A percentile compares a stretch with the other conserved stretches of the same genome.
Evolutionary conservation across 2,113 vertebrate species (phyloP).

Genomic region (Eulacestoma nigropectus): DNA sequence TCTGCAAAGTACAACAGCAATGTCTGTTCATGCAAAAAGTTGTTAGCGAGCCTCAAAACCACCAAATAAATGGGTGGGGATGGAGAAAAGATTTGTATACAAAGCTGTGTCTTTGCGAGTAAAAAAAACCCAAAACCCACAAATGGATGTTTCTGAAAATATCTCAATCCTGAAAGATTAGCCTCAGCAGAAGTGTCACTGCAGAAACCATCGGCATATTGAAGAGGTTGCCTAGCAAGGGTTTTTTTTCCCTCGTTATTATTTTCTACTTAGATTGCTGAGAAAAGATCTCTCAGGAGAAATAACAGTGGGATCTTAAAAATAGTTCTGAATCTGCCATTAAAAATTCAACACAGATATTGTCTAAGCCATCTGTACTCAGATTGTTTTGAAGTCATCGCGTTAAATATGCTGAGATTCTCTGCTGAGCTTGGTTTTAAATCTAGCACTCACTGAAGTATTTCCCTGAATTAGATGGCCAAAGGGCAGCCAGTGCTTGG

Average conservation of each 20-base stretch:
- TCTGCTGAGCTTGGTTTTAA: neutral
- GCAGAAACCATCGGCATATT: constrained; percentile 55
- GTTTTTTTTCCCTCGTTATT: neutral
- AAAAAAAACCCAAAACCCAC: constrained; percentile 1
- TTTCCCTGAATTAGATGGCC: neutral
- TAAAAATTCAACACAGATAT: constrained; percentile 46
- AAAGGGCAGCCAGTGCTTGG: fast-evolving
- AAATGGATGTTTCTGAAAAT: constrained; percentile 72
- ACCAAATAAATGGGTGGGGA: neutral
- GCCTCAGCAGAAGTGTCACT: constrained; percentile 64
- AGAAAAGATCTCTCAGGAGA: constrained; percentile 52
- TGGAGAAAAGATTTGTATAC: constrained; percentile 33
- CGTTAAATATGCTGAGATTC: neutral
- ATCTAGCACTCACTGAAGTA: neutral
- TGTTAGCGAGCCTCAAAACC: constrained; percentile 41
- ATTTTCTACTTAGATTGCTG: constrained; percentile 43
- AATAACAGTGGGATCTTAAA: constrained; percentile 35
- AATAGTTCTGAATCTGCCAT: constrained; percentile 39
- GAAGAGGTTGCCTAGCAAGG: constrained; percentile 57
- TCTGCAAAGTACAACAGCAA: neutral
- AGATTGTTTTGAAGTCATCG: neutral
- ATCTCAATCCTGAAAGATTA: constrained; percentile 73
- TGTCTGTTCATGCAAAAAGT: constrained; percentile 40
- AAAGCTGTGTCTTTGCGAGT: constrained; percentile 40
- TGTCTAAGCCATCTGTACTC: constrained; percentile 6